Evolutionary conservation across 2,888 invertebrate genomes (phyloP).

Genomic region (Melanotus villosus): DNA sequence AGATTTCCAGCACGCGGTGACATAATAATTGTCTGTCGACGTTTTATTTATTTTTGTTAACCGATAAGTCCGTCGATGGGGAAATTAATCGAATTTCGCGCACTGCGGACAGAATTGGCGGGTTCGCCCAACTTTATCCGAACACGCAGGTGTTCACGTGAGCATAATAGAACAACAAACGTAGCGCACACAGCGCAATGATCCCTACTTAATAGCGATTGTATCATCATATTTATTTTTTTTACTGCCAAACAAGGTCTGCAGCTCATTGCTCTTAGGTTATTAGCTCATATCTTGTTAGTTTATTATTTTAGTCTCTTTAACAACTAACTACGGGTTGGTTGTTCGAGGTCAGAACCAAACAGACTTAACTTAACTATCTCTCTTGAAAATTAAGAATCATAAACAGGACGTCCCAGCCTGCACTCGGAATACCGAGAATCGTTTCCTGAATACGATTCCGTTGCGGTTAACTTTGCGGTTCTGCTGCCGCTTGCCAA

Average conservation of each 20-base stretch:
- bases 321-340: no score
- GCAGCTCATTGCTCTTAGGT: slow-evolving; percentile 25
- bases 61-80: no score
- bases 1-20: neutral
- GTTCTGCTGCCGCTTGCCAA: slow-evolving; percentile 22
- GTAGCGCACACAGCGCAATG: slow-evolving; percentile 20
- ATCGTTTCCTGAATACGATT: slow-evolving; percentile 8
- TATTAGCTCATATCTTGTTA: slow-evolving; percentile 21
- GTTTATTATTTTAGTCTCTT: slow-evolving; percentile 10
- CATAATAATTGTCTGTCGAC: no score
- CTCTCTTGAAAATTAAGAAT: no score
- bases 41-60: no score
- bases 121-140: neutral
- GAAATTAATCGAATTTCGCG: no score
- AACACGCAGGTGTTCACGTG: slow-evolving; percentile 22
- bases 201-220: slow-evolving; percentile 22
- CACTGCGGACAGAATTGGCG: no score
- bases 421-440: slow-evolving; percentile 3
- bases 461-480: slow-evolving; percentile 3
- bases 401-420: slow-evolving; percentile 1
- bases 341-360: no score
- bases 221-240: slow-evolving; percentile 32
- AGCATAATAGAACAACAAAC: slow-evolving; percentile 20
- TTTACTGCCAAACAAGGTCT: slow-evolving; percentile 29
- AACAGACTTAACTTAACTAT: no score